A percentile compares a stretch with the other conserved stretches of the same genome.
Conservation (phyloP, 2,888 invertebrate genomes). For the Acleris laterana region DNA sequence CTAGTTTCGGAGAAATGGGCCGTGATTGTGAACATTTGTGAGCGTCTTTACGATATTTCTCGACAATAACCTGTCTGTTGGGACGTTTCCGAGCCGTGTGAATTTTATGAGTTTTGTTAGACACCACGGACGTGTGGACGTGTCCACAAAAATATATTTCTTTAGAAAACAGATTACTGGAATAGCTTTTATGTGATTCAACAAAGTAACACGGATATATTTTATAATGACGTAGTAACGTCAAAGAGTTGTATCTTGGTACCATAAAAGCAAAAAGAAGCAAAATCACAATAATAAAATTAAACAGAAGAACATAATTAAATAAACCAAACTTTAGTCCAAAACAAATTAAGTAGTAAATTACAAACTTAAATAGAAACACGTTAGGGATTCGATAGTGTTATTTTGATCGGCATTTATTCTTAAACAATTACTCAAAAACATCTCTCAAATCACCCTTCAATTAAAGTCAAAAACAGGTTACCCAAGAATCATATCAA, state of each 20-base stretch:
- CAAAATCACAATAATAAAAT: no score
- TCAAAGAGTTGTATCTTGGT: no score
- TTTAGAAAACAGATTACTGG: neutral
- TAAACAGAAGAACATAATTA: no score
- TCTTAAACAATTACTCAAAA: neutral
- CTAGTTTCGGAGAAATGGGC: slow-evolving; percentile 49
- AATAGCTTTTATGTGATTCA: neutral
- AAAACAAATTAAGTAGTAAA: no score
- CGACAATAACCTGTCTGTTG: slow-evolving; percentile 21
- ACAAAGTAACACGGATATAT: no score
- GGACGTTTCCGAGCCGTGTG: slow-evolving; percentile 50
- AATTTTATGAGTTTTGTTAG: slow-evolving; percentile 34
- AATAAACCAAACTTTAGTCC: no score
- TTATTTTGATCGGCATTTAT: neutral
- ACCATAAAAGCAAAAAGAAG: no score
- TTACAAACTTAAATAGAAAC: no score
- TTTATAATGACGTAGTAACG: no score
- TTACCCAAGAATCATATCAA: neutral
- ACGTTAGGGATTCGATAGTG: neutral
- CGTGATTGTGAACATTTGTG: slow-evolving; percentile 42
- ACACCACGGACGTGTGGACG: no score
- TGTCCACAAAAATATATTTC: neutral
- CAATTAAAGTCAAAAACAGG: slow-evolving; percentile 18
- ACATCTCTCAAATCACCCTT: neutral
- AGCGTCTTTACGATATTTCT: slow-evolving; percentile 2